Conservation (phyloP, 2,113 vertebrate species). For the Tyto alba region DNA sequence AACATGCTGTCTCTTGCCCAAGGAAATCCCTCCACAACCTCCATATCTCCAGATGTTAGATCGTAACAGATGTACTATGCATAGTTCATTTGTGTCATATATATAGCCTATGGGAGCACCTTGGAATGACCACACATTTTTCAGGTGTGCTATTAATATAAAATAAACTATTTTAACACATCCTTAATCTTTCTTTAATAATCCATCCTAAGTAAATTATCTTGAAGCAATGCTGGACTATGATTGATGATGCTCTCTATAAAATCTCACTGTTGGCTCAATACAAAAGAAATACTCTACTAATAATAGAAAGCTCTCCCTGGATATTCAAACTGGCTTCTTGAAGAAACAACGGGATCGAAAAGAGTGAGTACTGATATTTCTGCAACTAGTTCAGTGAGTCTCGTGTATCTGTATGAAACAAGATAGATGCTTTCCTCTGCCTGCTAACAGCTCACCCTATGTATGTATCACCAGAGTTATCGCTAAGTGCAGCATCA, state of each 20-base stretch:
- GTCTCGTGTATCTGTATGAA: background rate
- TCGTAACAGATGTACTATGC: background rate
- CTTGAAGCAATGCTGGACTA: background rate
- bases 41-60: background rate
- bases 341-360: background rate
- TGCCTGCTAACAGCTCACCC: background rate
- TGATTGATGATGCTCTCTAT: background rate
- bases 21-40: background rate
- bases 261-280: background rate
- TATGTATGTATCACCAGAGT: background rate
- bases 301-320: background rate
- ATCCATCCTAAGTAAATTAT: slow-evolving; percentile 53
- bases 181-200: slow-evolving; percentile 52
- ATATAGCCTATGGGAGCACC: background rate
- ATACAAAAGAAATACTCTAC: background rate
- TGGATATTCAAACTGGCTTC: background rate
- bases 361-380: background rate
- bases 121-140: slow-evolving; percentile 20
- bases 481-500: background rate
- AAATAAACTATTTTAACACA: slow-evolving; percentile 49
- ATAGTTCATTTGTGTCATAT: background rate
- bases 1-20: background rate
- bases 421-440: background rate
- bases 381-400: background rate
- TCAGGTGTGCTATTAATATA: slow-evolving; percentile 36